These are phyloP conservation scores for Erethizon dorsatum DNA, from an alignment of 2,797 vertebrate species.

Conservation along the genomic window DNA sequence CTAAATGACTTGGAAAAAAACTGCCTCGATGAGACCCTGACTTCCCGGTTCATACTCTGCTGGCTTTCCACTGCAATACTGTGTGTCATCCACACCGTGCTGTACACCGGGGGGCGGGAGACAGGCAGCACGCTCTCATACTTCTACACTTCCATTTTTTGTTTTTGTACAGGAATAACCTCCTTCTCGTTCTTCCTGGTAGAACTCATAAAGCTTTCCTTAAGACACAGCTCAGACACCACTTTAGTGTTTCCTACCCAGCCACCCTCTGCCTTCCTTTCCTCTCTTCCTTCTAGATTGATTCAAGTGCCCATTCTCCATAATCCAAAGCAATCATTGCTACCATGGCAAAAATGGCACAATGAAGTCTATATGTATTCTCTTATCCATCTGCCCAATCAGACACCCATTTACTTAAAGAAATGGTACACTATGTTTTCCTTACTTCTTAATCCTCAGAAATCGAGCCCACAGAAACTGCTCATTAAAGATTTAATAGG, in stretches of 20 bases:
- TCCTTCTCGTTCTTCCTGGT: background rate
- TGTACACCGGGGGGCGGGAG: rapidly evolving
- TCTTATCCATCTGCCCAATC: background rate
- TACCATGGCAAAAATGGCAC: background rate
- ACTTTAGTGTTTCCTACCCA: background rate
- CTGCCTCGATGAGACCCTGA: background rate
- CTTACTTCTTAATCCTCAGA: background rate
- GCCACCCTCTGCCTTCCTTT: background rate
- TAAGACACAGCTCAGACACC: background rate
- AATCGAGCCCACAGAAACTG: background rate
- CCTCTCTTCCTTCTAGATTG: background rate
- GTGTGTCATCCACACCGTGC: background rate
- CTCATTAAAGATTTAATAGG: background rate
- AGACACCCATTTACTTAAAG: background rate
- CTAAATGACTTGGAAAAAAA: background rate
- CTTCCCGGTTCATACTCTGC: too few species aligned
- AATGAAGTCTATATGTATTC: background rate
- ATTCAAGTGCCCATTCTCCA: background rate
- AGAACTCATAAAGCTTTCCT: background rate
- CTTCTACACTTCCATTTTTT: background rate
- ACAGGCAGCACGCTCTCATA: background rate
- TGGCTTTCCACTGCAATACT: background rate
- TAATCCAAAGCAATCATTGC: background rate
- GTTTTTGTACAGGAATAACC: background rate
- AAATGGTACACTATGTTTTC: background rate